Evolutionary conservation across 2,888 invertebrate genomes (phyloP), one percentile per base, ranked within the genome.

Genomic region (Orchesella flavescens): DNA sequence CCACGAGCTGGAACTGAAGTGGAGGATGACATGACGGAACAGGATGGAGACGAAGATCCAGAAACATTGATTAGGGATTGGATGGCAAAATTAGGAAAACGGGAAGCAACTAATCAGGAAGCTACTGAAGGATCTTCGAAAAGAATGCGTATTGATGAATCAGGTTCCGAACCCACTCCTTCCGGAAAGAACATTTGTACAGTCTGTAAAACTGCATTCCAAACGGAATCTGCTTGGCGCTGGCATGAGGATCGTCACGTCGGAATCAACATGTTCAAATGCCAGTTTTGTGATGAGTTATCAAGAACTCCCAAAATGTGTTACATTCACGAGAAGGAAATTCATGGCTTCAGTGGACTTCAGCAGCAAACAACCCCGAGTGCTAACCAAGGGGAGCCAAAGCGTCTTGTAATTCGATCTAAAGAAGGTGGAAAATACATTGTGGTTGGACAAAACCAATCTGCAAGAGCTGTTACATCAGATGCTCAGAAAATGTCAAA

Each of bases 231-330:
- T 3, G 85, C 85, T 23, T 87, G 85, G 86, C 76, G 77, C n/a
- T 88, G 88, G 88, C 88, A 88, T 71, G 86, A 85, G 75, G 82
- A 86, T 17, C 86, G 86, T 13, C 88, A 88, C 23, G 84, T 87
- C 23, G 87, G 87, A 12, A 66, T 81, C 19, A 85, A 83, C n/a
- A 72, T 87, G n/a, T 88, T 86, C 78, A 88, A 87, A 74, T 88
- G 88, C 76, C 68, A 75, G n/a, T 74, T 83, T 65, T 88, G 88
- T 68, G 86, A 86, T 21, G 66, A 76, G 13, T 53, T 86, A 10
- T 83, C 84, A 12, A 80, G 69, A 12, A 86, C 87, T 13, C 77
- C 85, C 0, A 83, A 86, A 49, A 63, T 77, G 19, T 85, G 87
- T 15, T 86, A 84, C 72, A 66, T 82, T 34, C 88, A 88, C 76